phyloP scores from a whole-genome alignment of 2,888 invertebrate species.

The Bhutanitis thaidina region DNA sequence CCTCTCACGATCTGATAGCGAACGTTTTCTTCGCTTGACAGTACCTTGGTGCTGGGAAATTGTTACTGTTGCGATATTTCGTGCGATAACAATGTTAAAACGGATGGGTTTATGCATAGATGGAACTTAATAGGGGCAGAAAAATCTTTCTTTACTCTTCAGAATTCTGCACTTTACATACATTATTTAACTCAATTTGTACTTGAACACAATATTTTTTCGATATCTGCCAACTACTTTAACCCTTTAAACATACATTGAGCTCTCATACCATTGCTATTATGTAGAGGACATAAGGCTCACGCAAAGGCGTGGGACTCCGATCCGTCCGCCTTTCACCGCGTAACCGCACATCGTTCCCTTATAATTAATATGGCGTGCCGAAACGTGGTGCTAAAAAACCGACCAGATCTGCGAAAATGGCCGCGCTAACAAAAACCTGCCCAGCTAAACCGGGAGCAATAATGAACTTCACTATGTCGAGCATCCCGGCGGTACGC shows the following conservation, averaged over 20 bases:
- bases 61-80: slow-evolving; percentile 26
- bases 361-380: slow-evolving; percentile 55
- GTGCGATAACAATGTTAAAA: slow-evolving; percentile 25
- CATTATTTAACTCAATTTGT: no score
- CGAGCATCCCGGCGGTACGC: slow-evolving; percentile 28
- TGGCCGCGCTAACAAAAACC: slow-evolving; percentile 32
- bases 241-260: no score
- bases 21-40: slow-evolving; percentile 18
- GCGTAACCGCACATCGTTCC: slow-evolving; percentile 51
- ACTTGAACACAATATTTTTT: no score
- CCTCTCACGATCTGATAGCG: slow-evolving; percentile 35
- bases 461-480: slow-evolving; percentile 27
- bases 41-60: slow-evolving; percentile 30
- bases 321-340: slow-evolving; percentile 42
- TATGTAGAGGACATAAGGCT: slow-evolving; percentile 24
- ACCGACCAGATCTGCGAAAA: slow-evolving; percentile 43
- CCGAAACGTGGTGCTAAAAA: slow-evolving; percentile 46
- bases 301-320: slow-evolving; percentile 40
- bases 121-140: slow-evolving; percentile 3
- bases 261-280: no score
- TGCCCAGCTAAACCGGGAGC: slow-evolving; percentile 16
- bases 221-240: no score
- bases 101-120: slow-evolving; percentile 13
- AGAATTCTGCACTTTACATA: not conserved
- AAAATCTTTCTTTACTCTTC: no score